Evolutionary conservation across 2,797 vertebrate species (phyloP).

Genomic region (Myotis daubentonii): DNA sequence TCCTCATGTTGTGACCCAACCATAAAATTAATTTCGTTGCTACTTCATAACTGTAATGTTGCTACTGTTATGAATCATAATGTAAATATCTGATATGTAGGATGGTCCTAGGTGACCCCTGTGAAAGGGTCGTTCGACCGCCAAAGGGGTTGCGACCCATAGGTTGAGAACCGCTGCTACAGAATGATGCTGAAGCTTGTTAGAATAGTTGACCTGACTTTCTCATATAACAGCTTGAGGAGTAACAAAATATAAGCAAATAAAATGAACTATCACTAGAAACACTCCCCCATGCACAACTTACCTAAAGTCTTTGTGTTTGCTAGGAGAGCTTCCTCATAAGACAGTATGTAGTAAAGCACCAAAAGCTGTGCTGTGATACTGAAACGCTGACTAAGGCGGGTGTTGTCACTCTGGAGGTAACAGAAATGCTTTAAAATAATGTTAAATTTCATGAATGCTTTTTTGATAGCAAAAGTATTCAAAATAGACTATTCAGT

Average conservation of each 20-base stretch:
- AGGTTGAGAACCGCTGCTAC: not conserved
- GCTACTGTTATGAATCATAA: too few species aligned
- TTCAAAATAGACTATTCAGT: not conserved
- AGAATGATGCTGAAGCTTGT: not conserved
- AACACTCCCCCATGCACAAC: not conserved
- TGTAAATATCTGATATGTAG: too few species aligned
- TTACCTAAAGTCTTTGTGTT: slow-evolving; percentile 96
- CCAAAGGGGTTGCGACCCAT: too few species aligned
- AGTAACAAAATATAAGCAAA: slow-evolving; percentile 50
- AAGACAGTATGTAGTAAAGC: slow-evolving; percentile 97
- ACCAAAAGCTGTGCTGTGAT: slow-evolving; percentile 97
- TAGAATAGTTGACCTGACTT: not conserved
- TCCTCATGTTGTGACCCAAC: too few species aligned
- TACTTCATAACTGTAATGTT: too few species aligned
- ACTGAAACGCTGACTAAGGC: slow-evolving; percentile 88
- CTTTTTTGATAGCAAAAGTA: slow-evolving; percentile 1
- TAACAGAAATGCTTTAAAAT: slow-evolving; percentile 51
- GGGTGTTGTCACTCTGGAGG: slow-evolving; percentile 87
- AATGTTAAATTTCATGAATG: not conserved
- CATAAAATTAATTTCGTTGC: too few species aligned
- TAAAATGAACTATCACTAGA: slow-evolving; percentile 49
- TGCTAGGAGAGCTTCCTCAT: slow-evolving; percentile 95
- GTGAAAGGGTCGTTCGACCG: too few species aligned
- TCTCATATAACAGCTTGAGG: slow-evolving; percentile 49
- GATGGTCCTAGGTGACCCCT: too few species aligned